These are phyloP conservation scores for Zoanthus sociatus DNA, from an alignment of 92 coral and sea anemone species.

Conservation along the genomic window DNA sequence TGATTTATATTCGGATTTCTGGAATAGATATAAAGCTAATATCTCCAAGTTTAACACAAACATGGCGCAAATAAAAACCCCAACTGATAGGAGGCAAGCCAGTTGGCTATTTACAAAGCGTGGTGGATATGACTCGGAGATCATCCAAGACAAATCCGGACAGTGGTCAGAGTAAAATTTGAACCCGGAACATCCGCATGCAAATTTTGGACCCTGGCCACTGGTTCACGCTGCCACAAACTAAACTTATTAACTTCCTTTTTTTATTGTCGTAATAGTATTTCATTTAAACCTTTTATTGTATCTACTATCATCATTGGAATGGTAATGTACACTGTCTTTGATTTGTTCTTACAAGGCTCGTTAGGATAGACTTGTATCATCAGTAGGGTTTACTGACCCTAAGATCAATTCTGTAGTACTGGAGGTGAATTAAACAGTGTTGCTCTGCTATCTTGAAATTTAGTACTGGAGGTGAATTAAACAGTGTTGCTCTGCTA, in stretches of 20 bases:
- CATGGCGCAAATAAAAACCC: no score
- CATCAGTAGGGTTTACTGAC: neutral
- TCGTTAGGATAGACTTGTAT: neutral
- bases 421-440: neutral
- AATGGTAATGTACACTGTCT: neutral
- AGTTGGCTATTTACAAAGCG: no score
- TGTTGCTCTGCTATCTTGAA: neutral
- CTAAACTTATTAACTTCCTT: neutral
- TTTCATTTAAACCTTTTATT: neutral
- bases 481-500: neutral
- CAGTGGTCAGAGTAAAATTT: no score
- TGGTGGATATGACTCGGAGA: no score
- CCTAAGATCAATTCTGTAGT: neutral
- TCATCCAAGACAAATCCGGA: no score
- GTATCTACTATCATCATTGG: neutral
- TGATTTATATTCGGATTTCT: no score
- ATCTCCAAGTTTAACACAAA: no score
- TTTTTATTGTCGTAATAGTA: neutral
- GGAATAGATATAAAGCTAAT: no score
- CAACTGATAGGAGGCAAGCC: no score
- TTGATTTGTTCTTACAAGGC: neutral
- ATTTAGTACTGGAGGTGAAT: neutral
- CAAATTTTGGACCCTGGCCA: no score
- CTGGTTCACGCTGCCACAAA: no score
- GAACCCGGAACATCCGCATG: no score